Evolutionary conservation across 2,888 invertebrate species (phyloP).

Genomic region (Balanococcus diminutus): DNA sequence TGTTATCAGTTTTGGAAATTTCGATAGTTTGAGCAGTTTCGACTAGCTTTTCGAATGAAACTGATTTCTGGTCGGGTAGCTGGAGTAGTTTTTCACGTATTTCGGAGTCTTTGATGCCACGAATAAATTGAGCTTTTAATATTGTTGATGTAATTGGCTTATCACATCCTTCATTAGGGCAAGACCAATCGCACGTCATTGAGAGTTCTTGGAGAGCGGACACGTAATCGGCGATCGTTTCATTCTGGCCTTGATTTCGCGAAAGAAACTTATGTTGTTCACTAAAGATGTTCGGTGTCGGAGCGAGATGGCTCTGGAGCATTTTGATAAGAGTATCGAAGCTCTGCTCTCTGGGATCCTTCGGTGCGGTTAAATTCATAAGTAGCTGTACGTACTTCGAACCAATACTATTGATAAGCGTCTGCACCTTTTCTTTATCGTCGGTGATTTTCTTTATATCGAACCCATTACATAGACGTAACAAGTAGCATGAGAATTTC

Average conservation of each 20-base stretch:
- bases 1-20: too few species aligned
- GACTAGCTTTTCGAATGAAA: neutral
- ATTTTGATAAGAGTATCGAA: too few species aligned
- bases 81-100: conserved; percentile 45
- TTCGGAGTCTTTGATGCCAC: conserved; percentile 4
- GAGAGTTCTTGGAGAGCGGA: neutral
- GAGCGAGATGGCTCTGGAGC: neutral
- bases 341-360: neutral
- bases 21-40: too few species aligned
- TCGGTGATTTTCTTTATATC: neutral
- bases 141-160: neutral
- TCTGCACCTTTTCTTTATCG: neutral
- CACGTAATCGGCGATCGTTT: too few species aligned
- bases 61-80: conserved; percentile 22
- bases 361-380: neutral
- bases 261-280: conserved; percentile 37
- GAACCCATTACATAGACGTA: neutral
- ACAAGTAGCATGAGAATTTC: neutral
- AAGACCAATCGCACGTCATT: neutral
- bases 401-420: neutral
- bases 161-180: neutral
- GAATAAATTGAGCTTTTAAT: conserved; percentile 43
- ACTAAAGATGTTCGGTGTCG: neutral
- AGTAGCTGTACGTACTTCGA: neutral
- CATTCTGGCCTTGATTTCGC: neutral